Evolutionary conservation across 2,113 vertebrate species (phyloP).

Genomic region (Hippopotamus amphibius): DNA sequence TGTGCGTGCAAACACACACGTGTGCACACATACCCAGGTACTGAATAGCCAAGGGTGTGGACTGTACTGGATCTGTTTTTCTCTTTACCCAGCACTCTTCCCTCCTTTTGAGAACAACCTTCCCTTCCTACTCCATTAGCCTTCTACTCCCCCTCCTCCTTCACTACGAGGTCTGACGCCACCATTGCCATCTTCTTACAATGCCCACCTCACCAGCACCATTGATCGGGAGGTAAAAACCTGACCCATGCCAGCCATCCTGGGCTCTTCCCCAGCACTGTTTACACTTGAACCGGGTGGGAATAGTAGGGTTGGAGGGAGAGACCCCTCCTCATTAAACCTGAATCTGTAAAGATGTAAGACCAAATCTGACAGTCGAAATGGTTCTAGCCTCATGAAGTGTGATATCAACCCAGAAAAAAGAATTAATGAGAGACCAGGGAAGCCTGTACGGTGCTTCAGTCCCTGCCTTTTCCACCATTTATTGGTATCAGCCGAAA

Average conservation of each 20-base stretch:
- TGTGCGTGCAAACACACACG: fast-evolving
- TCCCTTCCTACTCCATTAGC: not conserved
- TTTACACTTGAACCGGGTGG: not conserved
- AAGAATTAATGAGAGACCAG: not conserved
- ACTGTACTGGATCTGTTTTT: not conserved
- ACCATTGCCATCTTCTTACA: not conserved
- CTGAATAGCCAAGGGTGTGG: not conserved
- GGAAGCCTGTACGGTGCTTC: not conserved
- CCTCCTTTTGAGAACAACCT: not conserved
- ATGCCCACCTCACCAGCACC: not conserved
- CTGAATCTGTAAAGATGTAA: not conserved
- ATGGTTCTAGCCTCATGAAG: not conserved
- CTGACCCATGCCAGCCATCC: not conserved
- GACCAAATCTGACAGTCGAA: not conserved
- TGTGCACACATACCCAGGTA: not conserved
- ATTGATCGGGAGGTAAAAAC: not conserved
- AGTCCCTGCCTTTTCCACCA: not conserved
- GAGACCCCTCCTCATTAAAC: not conserved
- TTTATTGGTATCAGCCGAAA: not conserved
- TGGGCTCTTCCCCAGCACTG: not conserved
- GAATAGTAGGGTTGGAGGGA: not conserved
- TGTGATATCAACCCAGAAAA: not conserved
- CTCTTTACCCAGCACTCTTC: not conserved
- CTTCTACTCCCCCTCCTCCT: not conserved
- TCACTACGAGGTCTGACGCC: not conserved